A percentile compares a stretch with the other conserved stretches of the same genome.
Evolutionary conservation across 2,113 vertebrate genomes (phyloP).

Genomic region (Panthera uncia): DNA sequence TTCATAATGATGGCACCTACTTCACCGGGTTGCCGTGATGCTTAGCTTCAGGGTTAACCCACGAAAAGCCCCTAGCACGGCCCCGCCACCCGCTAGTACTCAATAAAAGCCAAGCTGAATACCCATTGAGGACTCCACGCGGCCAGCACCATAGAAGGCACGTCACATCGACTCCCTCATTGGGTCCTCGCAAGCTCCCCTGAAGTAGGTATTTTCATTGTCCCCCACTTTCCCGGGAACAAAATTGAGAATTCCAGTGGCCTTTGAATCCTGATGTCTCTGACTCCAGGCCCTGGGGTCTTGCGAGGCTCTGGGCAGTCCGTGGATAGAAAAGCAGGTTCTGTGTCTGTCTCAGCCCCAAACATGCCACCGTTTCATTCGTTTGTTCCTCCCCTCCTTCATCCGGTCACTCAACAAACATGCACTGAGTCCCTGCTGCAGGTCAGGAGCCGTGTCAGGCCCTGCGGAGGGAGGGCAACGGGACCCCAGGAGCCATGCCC

Average conservation of each 20-base stretch:
- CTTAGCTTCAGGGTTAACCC: background rate
- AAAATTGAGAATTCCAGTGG: background rate
- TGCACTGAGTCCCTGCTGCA: too few species aligned
- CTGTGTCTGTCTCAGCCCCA: background rate
- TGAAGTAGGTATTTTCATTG: background rate
- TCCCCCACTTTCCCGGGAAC: background rate
- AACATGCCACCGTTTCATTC: background rate
- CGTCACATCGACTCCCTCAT: rapidly evolving
- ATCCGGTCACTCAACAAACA: background rate
- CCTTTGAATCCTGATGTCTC: background rate
- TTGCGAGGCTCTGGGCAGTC: background rate
- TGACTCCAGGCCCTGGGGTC: background rate
- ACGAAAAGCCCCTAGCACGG: background rate
- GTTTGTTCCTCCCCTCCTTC: background rate
- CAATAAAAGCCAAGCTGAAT: background rate
- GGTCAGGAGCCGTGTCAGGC: background rate
- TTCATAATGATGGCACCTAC: background rate
- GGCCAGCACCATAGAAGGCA: rapidly evolving
- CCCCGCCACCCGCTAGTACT: background rate
- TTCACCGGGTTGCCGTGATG: background rate
- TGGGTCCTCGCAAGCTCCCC: rapidly evolving
- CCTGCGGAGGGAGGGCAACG: background rate
- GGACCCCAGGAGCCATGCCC: background rate
- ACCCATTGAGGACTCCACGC: rapidly evolving
- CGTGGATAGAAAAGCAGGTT: background rate